These are phyloP conservation scores for Drosophila teissieri DNA, from an alignment of 1,140 invertebrate genomes.

Conservation along the genomic window DNA sequence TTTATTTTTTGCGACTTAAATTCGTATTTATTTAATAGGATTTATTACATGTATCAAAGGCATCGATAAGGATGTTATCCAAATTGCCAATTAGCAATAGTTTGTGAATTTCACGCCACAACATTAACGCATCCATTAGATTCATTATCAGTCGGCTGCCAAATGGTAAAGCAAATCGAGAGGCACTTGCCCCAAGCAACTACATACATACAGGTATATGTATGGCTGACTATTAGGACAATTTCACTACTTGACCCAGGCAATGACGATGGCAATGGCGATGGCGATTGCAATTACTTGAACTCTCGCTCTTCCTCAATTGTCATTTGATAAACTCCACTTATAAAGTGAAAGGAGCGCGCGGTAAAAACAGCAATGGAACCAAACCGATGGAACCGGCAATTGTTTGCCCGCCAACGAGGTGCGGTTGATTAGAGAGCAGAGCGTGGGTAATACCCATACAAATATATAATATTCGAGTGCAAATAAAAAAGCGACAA, in stretches of 20 bases:
- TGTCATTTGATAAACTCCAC: conserved; percentile 70
- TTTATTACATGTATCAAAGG: neutral
- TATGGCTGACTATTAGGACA: conserved; percentile 54
- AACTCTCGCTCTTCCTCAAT: conserved; percentile 77
- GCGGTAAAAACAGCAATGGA: conserved; percentile 27
- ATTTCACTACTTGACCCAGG: conserved; percentile 74
- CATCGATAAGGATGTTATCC: neutral
- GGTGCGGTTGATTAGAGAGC: conserved; percentile 60
- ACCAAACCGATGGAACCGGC: neutral
- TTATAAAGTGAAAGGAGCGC: conserved; percentile 76
- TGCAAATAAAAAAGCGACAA: conserved; percentile 9
- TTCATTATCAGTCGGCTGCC: neutral
- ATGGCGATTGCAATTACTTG: conserved; percentile 51
- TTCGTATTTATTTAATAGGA: neutral
- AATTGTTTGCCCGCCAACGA: conserved; percentile 44
- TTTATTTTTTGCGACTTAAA: too few relatives aligned
- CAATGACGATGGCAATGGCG: neutral
- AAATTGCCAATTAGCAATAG: conserved; percentile 11
- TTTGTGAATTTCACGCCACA: neutral
- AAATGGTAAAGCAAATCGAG: neutral
- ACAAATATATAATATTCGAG: conserved; percentile 1
- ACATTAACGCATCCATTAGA: neutral
- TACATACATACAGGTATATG: neutral
- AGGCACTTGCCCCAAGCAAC: neutral
- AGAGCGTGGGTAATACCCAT: conserved; percentile 42